A percentile compares a stretch with the other conserved stretches of the same genome.
Conservation (phyloP, 2,113 vertebrate species). For the Syngnathus floridae region DNA sequence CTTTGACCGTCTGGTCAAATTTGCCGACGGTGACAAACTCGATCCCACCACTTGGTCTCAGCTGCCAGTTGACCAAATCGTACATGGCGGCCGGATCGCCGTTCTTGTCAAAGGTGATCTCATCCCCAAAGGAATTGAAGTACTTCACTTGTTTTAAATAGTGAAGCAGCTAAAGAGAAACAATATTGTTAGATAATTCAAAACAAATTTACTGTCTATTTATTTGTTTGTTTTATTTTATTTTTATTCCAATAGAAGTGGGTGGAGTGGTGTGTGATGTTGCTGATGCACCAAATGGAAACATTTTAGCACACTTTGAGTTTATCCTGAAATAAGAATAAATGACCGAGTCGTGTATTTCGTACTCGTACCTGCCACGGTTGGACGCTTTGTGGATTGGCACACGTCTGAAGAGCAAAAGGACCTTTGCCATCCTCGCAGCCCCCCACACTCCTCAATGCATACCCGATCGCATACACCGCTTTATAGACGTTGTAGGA, state of each 20-base stretch:
- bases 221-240: too few relatives aligned
- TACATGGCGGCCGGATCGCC: constrained; percentile 72
- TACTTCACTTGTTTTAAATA: constrained; percentile 67
- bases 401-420: constrained; percentile 53
- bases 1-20: constrained; percentile 60
- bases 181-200: neutral
- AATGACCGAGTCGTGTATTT: neutral
- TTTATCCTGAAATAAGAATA: too few relatives aligned
- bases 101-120: constrained; percentile 70
- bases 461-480: constrained; percentile 67
- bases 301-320: too few relatives aligned
- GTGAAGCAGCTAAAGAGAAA: constrained; percentile 61
- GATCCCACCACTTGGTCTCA: constrained; percentile 47
- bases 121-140: constrained; percentile 61
- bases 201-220: too few relatives aligned
- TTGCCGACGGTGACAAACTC: constrained; percentile 65
- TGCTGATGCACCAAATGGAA: too few relatives aligned
- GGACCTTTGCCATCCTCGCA: constrained; percentile 59
- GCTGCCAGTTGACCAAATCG: constrained; percentile 73
- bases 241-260: too few relatives aligned
- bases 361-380: constrained; percentile 65
- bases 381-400: constrained; percentile 51
- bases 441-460: constrained; percentile 59
- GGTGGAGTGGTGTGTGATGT: too few relatives aligned
- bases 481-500: constrained; percentile 77